phyloP scores from a whole-genome alignment of 2,888 invertebrate species.

The Plebejus anna region DNA sequence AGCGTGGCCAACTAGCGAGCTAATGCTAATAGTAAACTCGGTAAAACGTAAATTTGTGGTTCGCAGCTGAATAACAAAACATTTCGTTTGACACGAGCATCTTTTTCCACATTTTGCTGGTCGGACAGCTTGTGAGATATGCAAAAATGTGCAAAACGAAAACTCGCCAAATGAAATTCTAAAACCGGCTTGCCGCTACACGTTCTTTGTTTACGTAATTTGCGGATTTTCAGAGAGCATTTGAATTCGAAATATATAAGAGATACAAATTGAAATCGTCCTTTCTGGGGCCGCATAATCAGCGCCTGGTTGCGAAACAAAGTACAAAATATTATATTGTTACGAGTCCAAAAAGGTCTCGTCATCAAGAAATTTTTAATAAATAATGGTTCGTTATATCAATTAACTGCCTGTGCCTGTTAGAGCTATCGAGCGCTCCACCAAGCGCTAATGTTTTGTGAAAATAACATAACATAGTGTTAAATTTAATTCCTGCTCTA shows the following conservation, averaged over 20 bases:
- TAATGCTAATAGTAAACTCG: constrained; percentile 5
- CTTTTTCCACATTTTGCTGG: constrained; percentile 17
- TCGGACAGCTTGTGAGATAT: constrained; percentile 25
- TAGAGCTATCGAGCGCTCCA: too few species aligned
- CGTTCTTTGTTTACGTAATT: constrained; percentile 16
- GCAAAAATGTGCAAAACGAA: constrained; percentile 23
- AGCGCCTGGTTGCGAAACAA: neutral
- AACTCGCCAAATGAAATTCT: constrained; percentile 25
- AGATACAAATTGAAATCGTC: neutral
- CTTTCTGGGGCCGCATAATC: neutral
- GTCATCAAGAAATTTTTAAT: too few species aligned
- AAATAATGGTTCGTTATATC: too few species aligned
- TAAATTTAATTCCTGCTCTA: too few species aligned
- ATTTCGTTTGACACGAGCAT: constrained; percentile 4
- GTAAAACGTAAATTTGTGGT: neutral
- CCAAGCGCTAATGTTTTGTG: too few species aligned
- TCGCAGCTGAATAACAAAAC: neutral
- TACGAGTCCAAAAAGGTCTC: neutral
- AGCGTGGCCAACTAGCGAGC: neutral
- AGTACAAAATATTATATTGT: neutral
- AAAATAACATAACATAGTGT: too few species aligned
- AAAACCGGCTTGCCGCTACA: neutral
- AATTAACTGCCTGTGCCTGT: too few species aligned
- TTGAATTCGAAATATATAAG: constrained; percentile 6
- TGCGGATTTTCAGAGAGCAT: neutral